Evolutionary conservation across 2,797 vertebrate species (phyloP).

Genomic region (Sebastes itinus): DNA sequence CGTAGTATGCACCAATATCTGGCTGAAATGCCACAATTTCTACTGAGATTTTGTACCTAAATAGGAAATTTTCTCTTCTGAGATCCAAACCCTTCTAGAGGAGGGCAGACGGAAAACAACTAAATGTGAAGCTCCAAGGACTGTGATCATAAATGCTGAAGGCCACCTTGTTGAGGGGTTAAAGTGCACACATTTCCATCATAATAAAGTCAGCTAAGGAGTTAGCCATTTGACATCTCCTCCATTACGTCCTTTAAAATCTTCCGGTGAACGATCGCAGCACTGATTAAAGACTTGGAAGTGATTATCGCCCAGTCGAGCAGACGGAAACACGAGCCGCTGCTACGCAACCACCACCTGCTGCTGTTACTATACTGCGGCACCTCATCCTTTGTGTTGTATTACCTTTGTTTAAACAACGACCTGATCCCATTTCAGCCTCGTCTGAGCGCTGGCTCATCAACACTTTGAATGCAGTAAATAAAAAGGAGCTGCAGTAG

Average conservation of each 20-base stretch:
- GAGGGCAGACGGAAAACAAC: neutral
- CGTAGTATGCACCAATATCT: neutral
- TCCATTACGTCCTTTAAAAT: neutral
- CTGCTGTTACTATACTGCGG: neutral
- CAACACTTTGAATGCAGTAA: neutral
- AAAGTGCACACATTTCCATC: neutral
- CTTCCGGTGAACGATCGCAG: neutral
- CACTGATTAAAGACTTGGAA: neutral
- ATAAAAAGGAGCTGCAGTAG: neutral
- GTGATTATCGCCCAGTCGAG: neutral
- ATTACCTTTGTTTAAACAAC: neutral
- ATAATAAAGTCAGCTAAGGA: neutral
- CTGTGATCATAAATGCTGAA: neutral
- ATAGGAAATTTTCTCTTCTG: neutral
- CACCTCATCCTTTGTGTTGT: slow-evolving; percentile 2
- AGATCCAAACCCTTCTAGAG: neutral
- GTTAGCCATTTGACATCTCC: neutral
- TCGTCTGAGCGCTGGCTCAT: neutral
- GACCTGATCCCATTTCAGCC: neutral
- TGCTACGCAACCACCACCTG: slow-evolving; percentile 3
- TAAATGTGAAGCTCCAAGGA: neutral
- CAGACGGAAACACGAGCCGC: slow-evolving; percentile 10
- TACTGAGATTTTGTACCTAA: neutral
- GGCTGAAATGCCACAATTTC: neutral
- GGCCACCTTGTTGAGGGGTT: neutral